Percentiles rank a stretch among this genome's conserved stretches.
These are phyloP conservation scores for Idaea straminata DNA, from an alignment of 2,888 invertebrate species.

Conservation along the genomic window DNA sequence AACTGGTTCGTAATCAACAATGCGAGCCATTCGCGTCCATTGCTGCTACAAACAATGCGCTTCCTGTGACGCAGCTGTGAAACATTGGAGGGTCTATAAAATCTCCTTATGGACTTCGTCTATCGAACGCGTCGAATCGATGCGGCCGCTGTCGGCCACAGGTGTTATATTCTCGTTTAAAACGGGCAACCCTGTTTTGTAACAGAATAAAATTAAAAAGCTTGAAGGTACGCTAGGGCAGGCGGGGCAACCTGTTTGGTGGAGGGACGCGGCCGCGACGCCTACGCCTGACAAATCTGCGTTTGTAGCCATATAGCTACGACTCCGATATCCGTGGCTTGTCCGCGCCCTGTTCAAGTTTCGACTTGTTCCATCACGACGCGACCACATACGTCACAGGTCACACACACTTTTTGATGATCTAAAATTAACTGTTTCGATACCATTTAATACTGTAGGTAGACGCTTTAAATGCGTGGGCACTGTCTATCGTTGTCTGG, in stretches of 20 bases:
- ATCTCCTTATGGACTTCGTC: slow-evolving; percentile 7
- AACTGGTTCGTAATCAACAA: slow-evolving; percentile 73
- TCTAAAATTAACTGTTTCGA: neutral
- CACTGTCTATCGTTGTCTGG: slow-evolving; percentile 38
- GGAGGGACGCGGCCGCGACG: slow-evolving; percentile 54
- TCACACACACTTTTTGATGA: slow-evolving; percentile 5
- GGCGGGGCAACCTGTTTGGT: slow-evolving; percentile 72
- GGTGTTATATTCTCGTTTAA: slow-evolving; percentile 18
- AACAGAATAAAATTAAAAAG: slow-evolving; percentile 65
- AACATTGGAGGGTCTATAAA: slow-evolving; percentile 23
- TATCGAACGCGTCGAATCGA: slow-evolving; percentile 1
- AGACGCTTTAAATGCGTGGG: slow-evolving; percentile 36
- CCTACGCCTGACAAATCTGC: slow-evolving; percentile 76
- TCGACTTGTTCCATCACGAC: slow-evolving; percentile 52
- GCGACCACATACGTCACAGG: slow-evolving; percentile 18
- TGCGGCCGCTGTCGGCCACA: slow-evolving; percentile 2
- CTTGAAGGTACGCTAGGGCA: slow-evolving; percentile 57
- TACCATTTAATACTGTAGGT: neutral
- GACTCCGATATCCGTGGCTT: slow-evolving; percentile 31
- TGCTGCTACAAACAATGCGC: slow-evolving; percentile 46
- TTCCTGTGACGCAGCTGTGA: slow-evolving; percentile 50
- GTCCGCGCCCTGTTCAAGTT: slow-evolving; percentile 52
- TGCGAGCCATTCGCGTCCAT: slow-evolving; percentile 46
- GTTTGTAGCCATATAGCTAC: slow-evolving; percentile 50
- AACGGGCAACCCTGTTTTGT: slow-evolving; percentile 56